Evolutionary conservation across 2,797 vertebrate species (phyloP).

Genomic region (Alexandromys oeconomus): DNA sequence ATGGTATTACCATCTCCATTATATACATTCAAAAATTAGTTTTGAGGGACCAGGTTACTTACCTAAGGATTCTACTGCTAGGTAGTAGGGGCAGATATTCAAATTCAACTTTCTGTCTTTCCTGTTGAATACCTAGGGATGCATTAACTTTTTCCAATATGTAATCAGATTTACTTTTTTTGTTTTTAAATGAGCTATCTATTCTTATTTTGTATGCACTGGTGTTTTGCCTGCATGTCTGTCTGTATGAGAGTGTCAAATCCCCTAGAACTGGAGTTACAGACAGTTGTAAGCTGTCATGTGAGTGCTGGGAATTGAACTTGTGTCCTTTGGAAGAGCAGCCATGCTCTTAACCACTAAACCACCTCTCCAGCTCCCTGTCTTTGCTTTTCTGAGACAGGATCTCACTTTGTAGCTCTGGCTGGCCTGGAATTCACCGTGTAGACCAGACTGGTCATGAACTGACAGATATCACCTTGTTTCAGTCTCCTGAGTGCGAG

Average conservation of each 20-base stretch:
- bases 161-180: background rate
- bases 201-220: background rate
- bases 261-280: background rate
- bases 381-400: background rate
- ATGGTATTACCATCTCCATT: background rate
- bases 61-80: background rate
- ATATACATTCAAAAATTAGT: background rate
- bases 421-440: background rate
- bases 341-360: background rate
- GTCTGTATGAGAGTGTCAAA: background rate
- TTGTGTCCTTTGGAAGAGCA: background rate
- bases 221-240: background rate
- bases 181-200: background rate
- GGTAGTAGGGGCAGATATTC: conserved; percentile 19
- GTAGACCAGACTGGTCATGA: background rate
- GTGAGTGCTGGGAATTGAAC: background rate
- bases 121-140: background rate
- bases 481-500: background rate
- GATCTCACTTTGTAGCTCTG: background rate
- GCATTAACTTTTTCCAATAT: background rate
- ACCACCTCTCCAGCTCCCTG: background rate
- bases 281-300: background rate
- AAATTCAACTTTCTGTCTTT: conserved; percentile 5
- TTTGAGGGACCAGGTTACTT: background rate
- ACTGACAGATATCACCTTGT: background rate